Evolutionary conservation across 1,140 invertebrate species (phyloP), one percentile per base, ranked within the genome.

Genomic region (Phymastichus coffea): DNA sequence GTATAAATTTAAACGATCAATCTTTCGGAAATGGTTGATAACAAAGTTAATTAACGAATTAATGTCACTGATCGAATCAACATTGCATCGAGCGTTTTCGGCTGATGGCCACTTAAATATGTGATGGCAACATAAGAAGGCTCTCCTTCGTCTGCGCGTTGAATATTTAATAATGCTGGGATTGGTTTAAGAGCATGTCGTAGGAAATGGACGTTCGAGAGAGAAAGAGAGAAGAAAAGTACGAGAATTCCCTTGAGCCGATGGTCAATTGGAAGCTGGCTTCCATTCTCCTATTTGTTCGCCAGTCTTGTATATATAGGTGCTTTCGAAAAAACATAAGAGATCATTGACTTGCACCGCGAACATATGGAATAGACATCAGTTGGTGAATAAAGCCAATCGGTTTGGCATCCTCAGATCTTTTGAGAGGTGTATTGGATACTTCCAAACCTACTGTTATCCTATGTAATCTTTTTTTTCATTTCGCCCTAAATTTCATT

Each of bases 141-240:
- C n/a, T n/a, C 63, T 69, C 62, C 62, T 67, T 59, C 23, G 52
- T n/a, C n/a, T n/a, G n/a, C n/a, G 69, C 51, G 70, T 56, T 80
- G 74, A 80, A 80, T 79, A 78, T 80, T 80, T 79, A 64, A 80
- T 78, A 35, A 67, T 62, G 62, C 64, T 73, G 72, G 69, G 72
- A 79, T 77, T 76, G 75, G 61, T 75, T 69, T 68, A 71, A 77
- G 71, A 72, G 58, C 41, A 46, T 64, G 38, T 46, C 49, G 17
- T 22, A 54, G 17, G 35, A 12, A 33, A 33, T 48, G 41, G 15
- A 17, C 22, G 12, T 6, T 61, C 35, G 40, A 23, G 14, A 41
- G 15, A 22, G 38, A 51, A 30, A 55, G 25, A 63, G 25, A 15
- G 59, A 57, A 63, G 47, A 43, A 61, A 47, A 64, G 38, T 10